Conservation (phyloP, 2,888 invertebrate species). For the Antheraea assamensis region DNA sequence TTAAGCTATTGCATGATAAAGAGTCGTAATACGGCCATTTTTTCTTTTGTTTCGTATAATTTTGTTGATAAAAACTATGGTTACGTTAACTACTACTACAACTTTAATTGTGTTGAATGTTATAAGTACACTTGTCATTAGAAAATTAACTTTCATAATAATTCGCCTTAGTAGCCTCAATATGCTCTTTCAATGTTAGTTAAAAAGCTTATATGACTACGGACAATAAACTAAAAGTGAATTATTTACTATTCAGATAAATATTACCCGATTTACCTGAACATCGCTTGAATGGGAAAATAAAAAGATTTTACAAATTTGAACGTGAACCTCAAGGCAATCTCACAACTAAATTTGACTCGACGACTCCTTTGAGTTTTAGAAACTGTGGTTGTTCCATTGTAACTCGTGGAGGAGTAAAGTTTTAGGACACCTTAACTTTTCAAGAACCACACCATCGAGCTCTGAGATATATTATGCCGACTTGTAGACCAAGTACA, state of each 20-base stretch:
- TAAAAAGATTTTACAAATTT: background rate
- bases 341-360: conserved; percentile 3
- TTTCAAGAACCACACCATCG: conserved; percentile 22
- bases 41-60: background rate
- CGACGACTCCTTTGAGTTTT: background rate
- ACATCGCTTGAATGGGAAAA: background rate
- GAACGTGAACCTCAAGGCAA: background rate
- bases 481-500: background rate
- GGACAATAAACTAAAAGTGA: background rate
- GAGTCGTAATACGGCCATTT: background rate
- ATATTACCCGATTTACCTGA: background rate
- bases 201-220: too few relatives aligned
- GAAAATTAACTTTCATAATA: background rate
- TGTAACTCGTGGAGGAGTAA: conserved; percentile 5
- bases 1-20: background rate
- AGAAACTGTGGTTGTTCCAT: conserved; percentile 24
- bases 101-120: too few relatives aligned
- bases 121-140: background rate
- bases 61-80: conserved; percentile 3
- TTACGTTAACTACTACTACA: background rate
- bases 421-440: conserved; percentile 30
- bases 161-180: too few relatives aligned
- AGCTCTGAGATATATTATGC: conserved; percentile 15
- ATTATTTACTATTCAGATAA: background rate
- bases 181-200: too few relatives aligned